Percentiles rank a stretch among this genome's conserved stretches.
These are phyloP conservation scores for Ormia ochracea DNA, from an alignment of 2,888 invertebrate species.

Conservation along the genomic window DNA sequence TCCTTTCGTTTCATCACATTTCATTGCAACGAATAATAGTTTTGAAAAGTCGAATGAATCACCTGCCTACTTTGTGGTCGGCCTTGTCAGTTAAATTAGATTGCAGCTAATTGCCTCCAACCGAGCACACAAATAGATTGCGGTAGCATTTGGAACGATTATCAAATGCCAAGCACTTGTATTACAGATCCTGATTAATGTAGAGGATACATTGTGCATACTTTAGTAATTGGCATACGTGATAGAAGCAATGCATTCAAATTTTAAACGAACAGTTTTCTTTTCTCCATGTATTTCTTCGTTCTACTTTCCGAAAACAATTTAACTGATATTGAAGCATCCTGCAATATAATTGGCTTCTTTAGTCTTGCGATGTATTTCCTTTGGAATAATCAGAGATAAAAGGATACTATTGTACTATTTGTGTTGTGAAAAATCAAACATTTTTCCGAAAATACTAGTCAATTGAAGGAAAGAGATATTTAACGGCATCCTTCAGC, in stretches of 20 bases:
- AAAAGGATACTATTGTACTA: background rate
- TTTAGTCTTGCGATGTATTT: background rate
- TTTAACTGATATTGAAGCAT: slow-evolving; percentile 1
- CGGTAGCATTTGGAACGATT: too few species aligned
- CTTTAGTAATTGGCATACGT: too few species aligned
- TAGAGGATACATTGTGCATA: too few species aligned
- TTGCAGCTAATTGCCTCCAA: too few species aligned
- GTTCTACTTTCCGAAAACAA: background rate
- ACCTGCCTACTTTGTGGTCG: too few species aligned
- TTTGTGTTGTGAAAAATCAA: background rate
- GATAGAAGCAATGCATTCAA: background rate
- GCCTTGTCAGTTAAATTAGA: too few species aligned
- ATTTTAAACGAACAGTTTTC: background rate
- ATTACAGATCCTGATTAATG: too few species aligned
- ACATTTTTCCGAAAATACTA: background rate
- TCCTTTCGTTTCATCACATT: too few species aligned
- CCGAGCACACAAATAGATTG: too few species aligned
- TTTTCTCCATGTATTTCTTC: background rate
- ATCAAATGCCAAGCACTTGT: too few species aligned
- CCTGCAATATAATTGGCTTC: background rate
- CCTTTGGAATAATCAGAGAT: background rate
- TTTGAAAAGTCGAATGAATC: too few species aligned
- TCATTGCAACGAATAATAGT: too few species aligned
- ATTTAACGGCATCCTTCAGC: background rate
- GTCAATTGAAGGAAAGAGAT: background rate